phyloP scores from a whole-genome alignment of 2,797 vertebrate species.

The Onychomys torridus region DNA sequence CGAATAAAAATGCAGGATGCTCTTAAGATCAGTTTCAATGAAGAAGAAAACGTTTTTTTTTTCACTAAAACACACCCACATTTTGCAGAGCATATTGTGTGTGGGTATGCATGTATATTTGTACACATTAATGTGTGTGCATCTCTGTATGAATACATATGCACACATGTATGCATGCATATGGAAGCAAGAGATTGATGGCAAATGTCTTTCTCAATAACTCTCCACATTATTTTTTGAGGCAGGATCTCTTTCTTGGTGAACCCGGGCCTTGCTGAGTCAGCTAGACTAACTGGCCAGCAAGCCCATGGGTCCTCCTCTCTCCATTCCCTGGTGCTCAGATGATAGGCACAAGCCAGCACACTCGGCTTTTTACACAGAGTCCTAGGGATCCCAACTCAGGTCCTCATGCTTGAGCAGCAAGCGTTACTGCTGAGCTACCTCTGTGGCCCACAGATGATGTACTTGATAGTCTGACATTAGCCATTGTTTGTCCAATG shows the following conservation, averaged over 20 bases:
- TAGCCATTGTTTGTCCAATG: not conserved
- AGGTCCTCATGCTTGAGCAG: not conserved
- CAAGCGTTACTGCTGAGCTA: not conserved
- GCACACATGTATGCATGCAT: not conserved
- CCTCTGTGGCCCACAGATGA: not conserved
- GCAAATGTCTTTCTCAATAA: not conserved
- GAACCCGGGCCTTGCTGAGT: not conserved
- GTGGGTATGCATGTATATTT: not conserved
- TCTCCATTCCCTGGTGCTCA: not conserved
- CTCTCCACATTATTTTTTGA: not conserved
- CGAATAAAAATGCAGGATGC: not conserved
- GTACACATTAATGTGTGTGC: not conserved
- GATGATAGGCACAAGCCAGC: not conserved
- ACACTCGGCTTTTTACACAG: not conserved
- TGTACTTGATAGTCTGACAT: not conserved
- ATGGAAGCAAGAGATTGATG: not conserved
- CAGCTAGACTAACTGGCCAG: no score
- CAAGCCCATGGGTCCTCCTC: not conserved
- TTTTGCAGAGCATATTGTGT: not conserved
- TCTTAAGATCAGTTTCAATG: not conserved
- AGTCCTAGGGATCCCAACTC: not conserved
- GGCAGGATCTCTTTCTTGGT: not conserved
- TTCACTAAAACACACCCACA: not conserved
- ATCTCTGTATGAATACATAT: not conserved
- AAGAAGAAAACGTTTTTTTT: not conserved